Conservation (phyloP, 2,113 vertebrate genomes). For the Rana temporaria region DNA sequence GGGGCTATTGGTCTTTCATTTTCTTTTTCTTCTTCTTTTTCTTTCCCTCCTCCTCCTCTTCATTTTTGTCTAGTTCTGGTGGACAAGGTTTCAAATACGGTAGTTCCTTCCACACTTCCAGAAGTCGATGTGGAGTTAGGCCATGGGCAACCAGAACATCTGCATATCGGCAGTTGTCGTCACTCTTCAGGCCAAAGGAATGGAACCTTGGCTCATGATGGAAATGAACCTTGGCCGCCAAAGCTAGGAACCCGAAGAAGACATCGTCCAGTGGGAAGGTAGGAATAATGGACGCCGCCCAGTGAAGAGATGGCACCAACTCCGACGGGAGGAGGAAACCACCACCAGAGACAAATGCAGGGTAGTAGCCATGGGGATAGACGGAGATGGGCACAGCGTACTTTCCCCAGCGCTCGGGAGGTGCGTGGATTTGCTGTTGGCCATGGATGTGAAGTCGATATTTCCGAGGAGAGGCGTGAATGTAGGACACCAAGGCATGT, state of each 20-base stretch:
- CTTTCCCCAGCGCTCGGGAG: conserved; percentile 9
- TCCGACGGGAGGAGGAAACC: conserved; percentile 3
- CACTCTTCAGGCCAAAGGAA: conserved; percentile 1
- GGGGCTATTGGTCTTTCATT: too few species aligned
- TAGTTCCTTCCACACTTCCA: conserved; percentile 3
- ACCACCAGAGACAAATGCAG: conserved; percentile 30
- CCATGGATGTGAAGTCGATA: conserved; percentile 14
- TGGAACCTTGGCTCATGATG: conserved; percentile 24
- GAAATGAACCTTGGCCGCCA: conserved; percentile 1
- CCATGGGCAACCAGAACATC: conserved; percentile 33
- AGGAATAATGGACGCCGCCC: conserved; percentile 3
- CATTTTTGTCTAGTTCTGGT: neutral
- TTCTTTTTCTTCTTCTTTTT: neutral
- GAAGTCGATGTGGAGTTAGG: neutral
- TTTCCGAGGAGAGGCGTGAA: neutral
- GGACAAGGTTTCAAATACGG: neutral
- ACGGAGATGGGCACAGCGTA: neutral
- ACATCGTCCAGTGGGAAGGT: conserved; percentile 40
- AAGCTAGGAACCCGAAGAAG: conserved; percentile 26
- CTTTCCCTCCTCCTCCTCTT: neutral
- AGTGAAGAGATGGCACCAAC: neutral
- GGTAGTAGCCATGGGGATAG: conserved; percentile 4
- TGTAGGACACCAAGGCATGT: neutral
- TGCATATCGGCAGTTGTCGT: neutral
- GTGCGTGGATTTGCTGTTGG: conserved; percentile 6